phyloP scores from a whole-genome alignment of 2,888 invertebrate species.

The Eueremaeus valkanovi region DNA sequence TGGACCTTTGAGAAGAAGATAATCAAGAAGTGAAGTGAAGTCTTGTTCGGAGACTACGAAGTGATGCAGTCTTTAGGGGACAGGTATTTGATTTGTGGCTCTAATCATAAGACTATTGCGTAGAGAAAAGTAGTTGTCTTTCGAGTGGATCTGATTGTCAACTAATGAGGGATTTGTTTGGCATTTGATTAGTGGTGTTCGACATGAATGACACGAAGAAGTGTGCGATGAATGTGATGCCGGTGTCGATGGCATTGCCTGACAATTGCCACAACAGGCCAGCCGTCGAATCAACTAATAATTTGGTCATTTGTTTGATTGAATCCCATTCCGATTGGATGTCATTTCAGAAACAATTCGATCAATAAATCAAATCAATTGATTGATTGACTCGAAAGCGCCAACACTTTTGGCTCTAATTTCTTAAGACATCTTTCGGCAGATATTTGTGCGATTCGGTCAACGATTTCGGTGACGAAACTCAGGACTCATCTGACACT shows the following conservation, averaged over 20 bases:
- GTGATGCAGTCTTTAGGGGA: background rate
- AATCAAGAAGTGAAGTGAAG: constrained; percentile 30
- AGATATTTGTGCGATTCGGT: background rate
- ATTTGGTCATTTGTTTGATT: background rate
- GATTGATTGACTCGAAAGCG: no score
- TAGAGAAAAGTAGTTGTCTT: constrained; percentile 23
- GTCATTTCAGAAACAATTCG: background rate
- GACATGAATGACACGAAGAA: background rate
- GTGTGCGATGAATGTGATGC: background rate
- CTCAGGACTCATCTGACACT: background rate
- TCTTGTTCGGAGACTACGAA: background rate
- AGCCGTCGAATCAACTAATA: background rate
- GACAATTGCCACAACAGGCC: constrained; percentile 8
- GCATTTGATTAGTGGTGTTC: background rate
- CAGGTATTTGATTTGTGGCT: background rate
- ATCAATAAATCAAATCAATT: background rate
- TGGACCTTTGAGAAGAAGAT: constrained; percentile 1
- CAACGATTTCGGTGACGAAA: background rate
- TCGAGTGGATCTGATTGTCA: background rate
- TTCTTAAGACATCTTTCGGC: background rate
- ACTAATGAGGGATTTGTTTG: constrained; percentile 6
- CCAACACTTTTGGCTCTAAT: no score
- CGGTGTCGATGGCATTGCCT: constrained; percentile 6
- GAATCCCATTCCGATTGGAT: constrained; percentile 11
- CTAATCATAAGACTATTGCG: constrained; percentile 14